A percentile compares a stretch with the other conserved stretches of the same genome.
Evolutionary conservation across 2,797 vertebrate species (phyloP).

Genomic region (Chaetodon trifasciatus): DNA sequence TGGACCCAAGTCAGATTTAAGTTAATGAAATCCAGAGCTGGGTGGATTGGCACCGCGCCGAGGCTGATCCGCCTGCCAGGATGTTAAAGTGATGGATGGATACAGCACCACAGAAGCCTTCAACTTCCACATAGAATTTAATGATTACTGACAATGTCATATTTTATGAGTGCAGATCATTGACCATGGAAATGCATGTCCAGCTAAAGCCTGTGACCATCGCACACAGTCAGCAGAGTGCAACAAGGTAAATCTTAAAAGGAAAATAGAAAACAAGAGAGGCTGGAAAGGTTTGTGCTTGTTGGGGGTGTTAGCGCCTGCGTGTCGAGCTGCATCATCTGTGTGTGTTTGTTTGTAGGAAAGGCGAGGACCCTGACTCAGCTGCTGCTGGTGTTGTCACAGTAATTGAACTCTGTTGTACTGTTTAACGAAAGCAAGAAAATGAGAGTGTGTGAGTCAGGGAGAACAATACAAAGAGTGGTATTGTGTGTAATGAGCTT

Average conservation of each 20-base stretch:
- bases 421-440: slow-evolving; percentile 49
- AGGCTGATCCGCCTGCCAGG: slow-evolving; percentile 47
- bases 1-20: slow-evolving; percentile 44
- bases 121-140: slow-evolving; percentile 49
- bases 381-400: slow-evolving; percentile 31
- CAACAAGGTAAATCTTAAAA: slow-evolving; percentile 11
- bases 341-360: slow-evolving; percentile 30
- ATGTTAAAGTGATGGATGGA: slow-evolving; percentile 59
- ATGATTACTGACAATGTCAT: slow-evolving; percentile 60
- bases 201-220: slow-evolving; percentile 26
- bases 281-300: background rate
- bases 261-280: background rate
- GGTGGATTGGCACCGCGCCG: slow-evolving; percentile 27
- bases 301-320: background rate
- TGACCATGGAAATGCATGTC: slow-evolving; percentile 37
- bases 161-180: slow-evolving; percentile 52
- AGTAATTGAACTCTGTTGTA: slow-evolving; percentile 51
- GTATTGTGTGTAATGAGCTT: slow-evolving; percentile 52
- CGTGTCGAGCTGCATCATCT: slow-evolving; percentile 11
- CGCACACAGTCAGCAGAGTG: slow-evolving; percentile 11
- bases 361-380: slow-evolving; percentile 56
- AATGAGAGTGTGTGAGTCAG: slow-evolving; percentile 6
- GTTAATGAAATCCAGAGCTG: slow-evolving; percentile 59
- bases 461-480: slow-evolving; percentile 11
- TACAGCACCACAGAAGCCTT: slow-evolving; percentile 44